Base-by-base conservation (phyloP, 92 coral and sea anemone species). In the Parazoanthus darwini region DNA sequence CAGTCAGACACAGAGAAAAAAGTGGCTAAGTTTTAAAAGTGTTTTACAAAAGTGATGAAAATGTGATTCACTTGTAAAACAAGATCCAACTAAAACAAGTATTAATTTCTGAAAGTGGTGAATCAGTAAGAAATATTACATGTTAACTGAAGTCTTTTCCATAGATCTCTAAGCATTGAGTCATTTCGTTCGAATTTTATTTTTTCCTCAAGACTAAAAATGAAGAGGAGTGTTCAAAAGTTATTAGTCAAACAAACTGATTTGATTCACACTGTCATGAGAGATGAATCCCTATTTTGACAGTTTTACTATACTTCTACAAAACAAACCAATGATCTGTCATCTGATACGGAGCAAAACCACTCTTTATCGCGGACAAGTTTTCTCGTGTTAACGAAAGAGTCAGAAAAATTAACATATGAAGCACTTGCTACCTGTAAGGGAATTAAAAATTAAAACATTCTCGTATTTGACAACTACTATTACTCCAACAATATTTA, bases 361-460 rank as follows among this genome's bases (percentile, higher is more conserved):
- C 3, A 63, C 25, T 18, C 14, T 63, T 18, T 18, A 6, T 2
- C 26, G 0, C 70, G 3, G 42, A 36, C 80, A 39, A 16, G 80
- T 76, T 39, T 76, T 76, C 26, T 76, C 80, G 3, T 76, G 80
- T 76, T 76, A 37, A 15, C 29, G 70, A 63, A 76, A 76, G 35
- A 37, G 80, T 76, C 80, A 76, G 9, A 20, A 18, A 74, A 74
- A 74, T 76, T 76, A 37, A 76, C 80, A 76, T 76, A 44, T 37
- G 43, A 76, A 76, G 46, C 54, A 42, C 35, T 39, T 37, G 16
- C 46, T 39, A 25, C 26, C 51, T 5, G 50, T 6, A 44, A 76
- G 46, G 43, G 43, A 76, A 76, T 18, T 38, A 74, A 42, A 39
- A 75, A 38, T 72, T 18, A 5, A 75, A 20, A 76, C 51, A 44